phyloP scores from a whole-genome alignment of 2,888 invertebrate species.

The Scelioninae gen. 2 region DNA sequence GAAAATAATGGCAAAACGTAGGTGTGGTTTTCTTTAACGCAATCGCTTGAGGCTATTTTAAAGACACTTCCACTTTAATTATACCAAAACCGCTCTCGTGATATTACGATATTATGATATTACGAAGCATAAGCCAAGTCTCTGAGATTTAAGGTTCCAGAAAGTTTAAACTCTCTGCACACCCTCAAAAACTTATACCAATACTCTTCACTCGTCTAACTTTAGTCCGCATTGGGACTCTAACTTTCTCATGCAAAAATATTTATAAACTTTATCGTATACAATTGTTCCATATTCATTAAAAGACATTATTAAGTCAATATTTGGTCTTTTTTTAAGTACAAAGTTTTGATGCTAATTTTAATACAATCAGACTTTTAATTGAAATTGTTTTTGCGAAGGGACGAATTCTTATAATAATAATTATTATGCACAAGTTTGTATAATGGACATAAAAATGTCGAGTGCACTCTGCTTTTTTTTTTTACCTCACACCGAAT shows the following conservation, averaged over 20 bases:
- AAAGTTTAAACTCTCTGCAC: slow-evolving; percentile 67
- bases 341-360: slow-evolving; percentile 1
- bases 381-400: slow-evolving; percentile 11
- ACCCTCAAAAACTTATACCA: slow-evolving; percentile 62
- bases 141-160: slow-evolving; percentile 67
- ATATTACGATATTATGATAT: slow-evolving; percentile 72
- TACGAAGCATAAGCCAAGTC: slow-evolving; percentile 69
- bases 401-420: slow-evolving; percentile 11
- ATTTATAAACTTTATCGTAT: slow-evolving; percentile 60
- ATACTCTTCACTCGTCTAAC: slow-evolving; percentile 55
- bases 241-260: slow-evolving; percentile 57
- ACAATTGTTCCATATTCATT: slow-evolving; percentile 55
- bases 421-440: slow-evolving; percentile 53
- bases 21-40: slow-evolving; percentile 60
- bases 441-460: slow-evolving; percentile 52
- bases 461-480: slow-evolving; percentile 54
- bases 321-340: slow-evolving; percentile 30
- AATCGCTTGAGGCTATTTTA: slow-evolving; percentile 72
- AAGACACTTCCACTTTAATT: slow-evolving; percentile 74
- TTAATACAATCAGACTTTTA: not conserved
- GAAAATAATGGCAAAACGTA: slow-evolving; percentile 48
- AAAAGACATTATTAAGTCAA: slow-evolving; percentile 44
- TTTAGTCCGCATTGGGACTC: slow-evolving; percentile 56
- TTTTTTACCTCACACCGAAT: slow-evolving; percentile 64
- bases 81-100: slow-evolving; percentile 68